Evolutionary conservation across 2,888 invertebrate genomes (phyloP).

Genomic region (Noctuana brunneofusca): DNA sequence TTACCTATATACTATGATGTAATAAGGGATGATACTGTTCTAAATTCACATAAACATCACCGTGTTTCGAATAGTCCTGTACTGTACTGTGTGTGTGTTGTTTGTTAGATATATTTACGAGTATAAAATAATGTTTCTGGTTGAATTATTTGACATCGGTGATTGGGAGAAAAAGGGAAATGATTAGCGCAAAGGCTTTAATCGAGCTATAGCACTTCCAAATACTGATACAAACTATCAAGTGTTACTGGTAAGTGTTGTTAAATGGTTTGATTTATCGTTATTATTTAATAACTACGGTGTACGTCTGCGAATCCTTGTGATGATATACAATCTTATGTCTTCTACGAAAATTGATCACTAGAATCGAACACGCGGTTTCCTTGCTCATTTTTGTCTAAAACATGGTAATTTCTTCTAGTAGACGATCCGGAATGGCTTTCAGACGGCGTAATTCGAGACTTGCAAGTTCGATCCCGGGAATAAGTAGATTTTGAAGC

Average conservation of each 20-base stretch:
- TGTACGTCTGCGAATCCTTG: too few species aligned
- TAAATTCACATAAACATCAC: neutral
- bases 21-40: neutral
- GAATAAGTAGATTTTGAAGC: constrained; percentile 22
- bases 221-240: too few species aligned
- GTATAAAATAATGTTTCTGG: neutral
- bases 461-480: constrained; percentile 25
- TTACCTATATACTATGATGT: constrained; percentile 10
- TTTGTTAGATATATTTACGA: too few species aligned
- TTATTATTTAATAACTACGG: too few species aligned
- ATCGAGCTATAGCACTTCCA: too few species aligned
- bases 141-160: too few species aligned
- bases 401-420: constrained; percentile 1
- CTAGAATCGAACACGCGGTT: neutral
- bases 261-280: too few species aligned
- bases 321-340: neutral
- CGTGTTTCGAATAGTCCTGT: neutral
- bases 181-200: too few species aligned
- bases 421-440: neutral
- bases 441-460: constrained; percentile 1
- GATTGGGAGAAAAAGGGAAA: too few species aligned
- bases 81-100: too few species aligned
- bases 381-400: neutral
- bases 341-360: neutral
- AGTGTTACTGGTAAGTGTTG: too few species aligned